Conservation (phyloP, 2,888 invertebrate species). For the Dioctria linearis region DNA sequence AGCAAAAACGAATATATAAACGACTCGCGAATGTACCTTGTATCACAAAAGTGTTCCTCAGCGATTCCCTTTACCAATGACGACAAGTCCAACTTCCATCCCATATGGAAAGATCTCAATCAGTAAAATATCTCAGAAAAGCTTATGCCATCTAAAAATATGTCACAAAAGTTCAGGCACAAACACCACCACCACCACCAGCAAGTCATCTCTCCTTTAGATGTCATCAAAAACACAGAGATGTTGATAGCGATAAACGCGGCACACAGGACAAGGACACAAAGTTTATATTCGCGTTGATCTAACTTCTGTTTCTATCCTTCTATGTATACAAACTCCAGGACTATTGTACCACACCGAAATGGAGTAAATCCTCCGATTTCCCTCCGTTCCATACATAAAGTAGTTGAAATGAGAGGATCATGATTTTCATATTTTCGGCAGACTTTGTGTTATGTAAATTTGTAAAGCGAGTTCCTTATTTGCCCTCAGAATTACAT, state of each 20-base stretch:
- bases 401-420: conserved; percentile 19
- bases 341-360: not conserved
- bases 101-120: not conserved
- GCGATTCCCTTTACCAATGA: conserved; percentile 17
- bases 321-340: not conserved
- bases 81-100: not conserved
- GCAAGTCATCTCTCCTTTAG: conserved; percentile 1
- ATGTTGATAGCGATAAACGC: conserved; percentile 23
- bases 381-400: not conserved
- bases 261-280: not conserved
- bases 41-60: conserved; percentile 1
- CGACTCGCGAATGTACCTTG: not conserved
- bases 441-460: too few relatives aligned
- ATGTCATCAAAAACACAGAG: not conserved
- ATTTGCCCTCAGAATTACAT: too few relatives aligned
- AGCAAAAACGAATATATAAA: conserved; percentile 5
- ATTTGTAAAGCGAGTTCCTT: too few relatives aligned
- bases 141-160: not conserved
- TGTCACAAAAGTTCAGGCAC: conserved; percentile 27
- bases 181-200: not conserved
- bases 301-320: not conserved
- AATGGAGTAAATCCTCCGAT: conserved; percentile 17
- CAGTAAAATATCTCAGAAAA: conserved; percentile 13
- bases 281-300: not conserved
- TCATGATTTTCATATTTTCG: conserved; percentile 38